A percentile compares a stretch with the other conserved stretches of the same genome.
phyloP scores from a whole-genome alignment of 2,888 invertebrate genomes.

The Caenorhabditis auriculariae region DNA sequence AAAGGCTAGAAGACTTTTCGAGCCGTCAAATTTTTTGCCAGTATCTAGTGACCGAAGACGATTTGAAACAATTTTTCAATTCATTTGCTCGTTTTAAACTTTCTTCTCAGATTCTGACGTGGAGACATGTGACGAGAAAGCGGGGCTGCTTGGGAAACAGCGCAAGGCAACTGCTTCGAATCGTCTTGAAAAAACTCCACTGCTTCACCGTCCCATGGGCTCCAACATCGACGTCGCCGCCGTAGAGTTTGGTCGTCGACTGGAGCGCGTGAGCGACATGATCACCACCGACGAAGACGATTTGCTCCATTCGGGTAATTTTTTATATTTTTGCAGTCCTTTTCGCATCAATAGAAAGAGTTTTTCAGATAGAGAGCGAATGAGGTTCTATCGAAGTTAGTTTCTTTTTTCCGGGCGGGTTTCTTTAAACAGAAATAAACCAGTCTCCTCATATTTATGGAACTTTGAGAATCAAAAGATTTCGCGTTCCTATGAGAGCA shows the following conservation, averaged over 20 bases:
- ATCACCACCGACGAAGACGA: constrained; percentile 46
- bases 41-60: too few relatives aligned
- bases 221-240: constrained; percentile 20
- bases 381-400: background rate
- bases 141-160: constrained; percentile 21
- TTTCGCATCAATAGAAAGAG: background rate
- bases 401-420: background rate
- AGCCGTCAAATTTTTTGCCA: too few relatives aligned
- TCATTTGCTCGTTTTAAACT: background rate
- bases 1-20: too few relatives aligned
- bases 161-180: constrained; percentile 6
- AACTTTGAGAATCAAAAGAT: background rate
- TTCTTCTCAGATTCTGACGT: constrained; percentile 23
- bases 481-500: background rate
- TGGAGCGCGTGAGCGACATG: constrained; percentile 15
- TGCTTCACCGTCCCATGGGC: constrained; percentile 35
- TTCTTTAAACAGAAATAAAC: too few relatives aligned
- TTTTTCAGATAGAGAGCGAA: background rate
- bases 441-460: background rate
- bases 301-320: constrained; percentile 27
- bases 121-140: constrained; percentile 34
- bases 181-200: constrained; percentile 29
- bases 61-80: too few relatives aligned
- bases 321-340: background rate
- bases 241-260: constrained; percentile 22